Percentiles rank a stretch among this genome's conserved stretches.
phyloP scores from a whole-genome alignment of 1,140 invertebrate species.

The Lucilia sericata region DNA sequence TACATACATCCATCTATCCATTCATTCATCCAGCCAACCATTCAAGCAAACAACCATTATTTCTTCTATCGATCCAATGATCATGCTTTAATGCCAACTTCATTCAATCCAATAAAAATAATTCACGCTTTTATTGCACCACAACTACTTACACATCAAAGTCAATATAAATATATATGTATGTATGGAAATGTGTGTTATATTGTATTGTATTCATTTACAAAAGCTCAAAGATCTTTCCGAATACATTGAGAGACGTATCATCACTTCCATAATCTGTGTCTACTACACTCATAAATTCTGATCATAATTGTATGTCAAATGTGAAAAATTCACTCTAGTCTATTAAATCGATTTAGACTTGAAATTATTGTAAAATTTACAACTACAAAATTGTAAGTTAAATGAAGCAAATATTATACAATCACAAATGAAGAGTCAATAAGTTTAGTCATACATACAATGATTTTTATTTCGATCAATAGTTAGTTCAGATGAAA shows the following conservation, averaged over 20 bases:
- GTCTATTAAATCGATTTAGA: not conserved
- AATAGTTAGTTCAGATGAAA: no score
- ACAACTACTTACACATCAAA: not conserved
- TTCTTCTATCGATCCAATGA: not conserved
- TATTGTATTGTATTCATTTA: not conserved
- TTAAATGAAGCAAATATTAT: not conserved
- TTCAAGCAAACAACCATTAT: not conserved
- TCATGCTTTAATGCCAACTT: constrained; percentile 11
- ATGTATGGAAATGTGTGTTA: not conserved
- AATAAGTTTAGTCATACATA: no score
- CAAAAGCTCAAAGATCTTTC: not conserved
- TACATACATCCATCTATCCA: not conserved
- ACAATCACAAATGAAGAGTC: not conserved
- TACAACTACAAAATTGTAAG: not conserved
- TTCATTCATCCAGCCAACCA: not conserved
- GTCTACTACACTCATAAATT: constrained; percentile 19
- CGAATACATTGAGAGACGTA: not conserved
- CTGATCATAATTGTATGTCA: constrained; percentile 55
- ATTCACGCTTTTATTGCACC: not conserved
- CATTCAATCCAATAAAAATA: constrained; percentile 12
- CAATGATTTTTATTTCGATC: no score
- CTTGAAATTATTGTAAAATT: not conserved
- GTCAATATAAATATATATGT: not conserved
- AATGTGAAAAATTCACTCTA: constrained; percentile 54
- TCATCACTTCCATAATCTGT: not conserved